These are phyloP conservation scores for Noctua comes DNA, from an alignment of 2,888 invertebrate genomes.

Conservation along the genomic window DNA sequence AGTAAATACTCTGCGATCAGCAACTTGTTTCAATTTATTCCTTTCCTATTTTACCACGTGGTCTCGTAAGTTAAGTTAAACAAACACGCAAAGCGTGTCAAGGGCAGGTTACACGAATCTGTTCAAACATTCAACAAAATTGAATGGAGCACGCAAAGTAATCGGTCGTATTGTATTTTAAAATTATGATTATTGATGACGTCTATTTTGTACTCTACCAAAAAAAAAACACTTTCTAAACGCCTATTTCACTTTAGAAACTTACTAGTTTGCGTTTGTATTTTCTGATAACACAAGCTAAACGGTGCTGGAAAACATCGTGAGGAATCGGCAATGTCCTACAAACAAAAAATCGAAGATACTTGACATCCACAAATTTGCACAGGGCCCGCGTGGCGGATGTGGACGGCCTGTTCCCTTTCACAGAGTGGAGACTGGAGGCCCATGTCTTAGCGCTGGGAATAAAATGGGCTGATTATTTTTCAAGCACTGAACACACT, in stretches of 20 bases:
- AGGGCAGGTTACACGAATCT: conserved; percentile 20
- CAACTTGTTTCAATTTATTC: neutral
- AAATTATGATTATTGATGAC: neutral
- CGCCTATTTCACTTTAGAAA: neutral
- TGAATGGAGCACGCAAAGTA: conserved; percentile 3
- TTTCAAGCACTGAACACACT: neutral
- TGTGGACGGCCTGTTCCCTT: neutral
- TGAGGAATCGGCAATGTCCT: neutral
- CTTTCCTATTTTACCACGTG: neutral
- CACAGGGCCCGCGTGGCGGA: neutral
- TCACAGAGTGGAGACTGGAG: neutral
- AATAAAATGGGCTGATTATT: neutral
- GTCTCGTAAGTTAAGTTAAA: conserved; percentile 10
- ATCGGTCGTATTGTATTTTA: conserved; percentile 3
- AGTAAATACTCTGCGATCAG: neutral
- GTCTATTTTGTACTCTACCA: neutral
- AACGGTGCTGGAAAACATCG: neutral
- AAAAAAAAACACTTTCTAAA: neutral
- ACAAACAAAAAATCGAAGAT: neutral
- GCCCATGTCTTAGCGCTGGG: neutral
- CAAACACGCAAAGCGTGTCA: conserved; percentile 36
- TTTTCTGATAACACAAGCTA: neutral
- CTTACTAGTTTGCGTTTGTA: neutral
- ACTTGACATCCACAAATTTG: neutral
- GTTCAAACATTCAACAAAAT: conserved; percentile 30